Conservation (phyloP, 2,888 invertebrate species). For the Allacma fusca region DNA sequence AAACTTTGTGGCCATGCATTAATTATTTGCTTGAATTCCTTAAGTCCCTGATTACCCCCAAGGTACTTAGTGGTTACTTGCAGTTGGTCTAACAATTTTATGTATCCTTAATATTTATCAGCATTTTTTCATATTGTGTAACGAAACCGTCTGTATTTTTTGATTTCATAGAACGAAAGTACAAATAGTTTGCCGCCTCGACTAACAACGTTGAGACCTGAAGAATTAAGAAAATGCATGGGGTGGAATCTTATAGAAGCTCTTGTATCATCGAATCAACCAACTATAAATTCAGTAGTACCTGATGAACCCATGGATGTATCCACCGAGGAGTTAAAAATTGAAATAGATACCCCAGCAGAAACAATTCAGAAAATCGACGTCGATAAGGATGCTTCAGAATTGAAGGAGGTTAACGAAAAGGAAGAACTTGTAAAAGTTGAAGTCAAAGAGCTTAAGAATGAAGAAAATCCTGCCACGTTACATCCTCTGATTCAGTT, state of each 20-base stretch:
- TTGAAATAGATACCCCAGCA: not conserved
- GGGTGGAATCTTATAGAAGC: slow-evolving; percentile 31
- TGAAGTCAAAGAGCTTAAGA: slow-evolving; percentile 3
- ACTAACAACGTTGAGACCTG: slow-evolving; percentile 36
- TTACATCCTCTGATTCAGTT: slow-evolving; percentile 40
- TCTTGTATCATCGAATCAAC: not conserved
- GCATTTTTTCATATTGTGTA: no score
- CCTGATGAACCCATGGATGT: slow-evolving; percentile 35
- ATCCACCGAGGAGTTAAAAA: not conserved
- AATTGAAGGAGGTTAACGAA: not conserved
- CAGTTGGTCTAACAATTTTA: not conserved
- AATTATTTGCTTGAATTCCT: slow-evolving; percentile 52
- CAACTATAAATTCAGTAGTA: not conserved
- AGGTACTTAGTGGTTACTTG: slow-evolving; percentile 29
- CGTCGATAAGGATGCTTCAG: not conserved
- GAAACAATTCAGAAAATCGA: not conserved
- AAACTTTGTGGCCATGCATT: slow-evolving; percentile 54
- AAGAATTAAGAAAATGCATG: slow-evolving; percentile 43
- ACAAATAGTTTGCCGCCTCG: slow-evolving; percentile 36
- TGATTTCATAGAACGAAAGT: slow-evolving; percentile 30
- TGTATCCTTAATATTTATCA: not conserved
- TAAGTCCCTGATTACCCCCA: slow-evolving; percentile 50
- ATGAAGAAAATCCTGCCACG: slow-evolving; percentile 5
- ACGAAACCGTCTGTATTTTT: no score
- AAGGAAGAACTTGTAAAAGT: not conserved